Percentiles rank a stretch among this genome's conserved stretches.
Conservation (phyloP, 2,888 invertebrate species). For the Parnassius smintheus region DNA sequence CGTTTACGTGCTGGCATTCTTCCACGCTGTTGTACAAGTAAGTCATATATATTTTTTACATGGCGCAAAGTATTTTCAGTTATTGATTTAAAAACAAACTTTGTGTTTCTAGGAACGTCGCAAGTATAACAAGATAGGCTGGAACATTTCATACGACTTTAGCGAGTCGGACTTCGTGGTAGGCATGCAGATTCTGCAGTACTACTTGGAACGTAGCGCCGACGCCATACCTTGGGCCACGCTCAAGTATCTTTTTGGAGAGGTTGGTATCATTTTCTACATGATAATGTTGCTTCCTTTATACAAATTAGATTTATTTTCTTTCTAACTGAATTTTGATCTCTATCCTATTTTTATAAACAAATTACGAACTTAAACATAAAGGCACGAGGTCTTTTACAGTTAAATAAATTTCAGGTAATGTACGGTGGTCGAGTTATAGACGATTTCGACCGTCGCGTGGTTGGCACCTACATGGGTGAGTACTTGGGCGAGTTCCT, state of each 20-base stretch:
- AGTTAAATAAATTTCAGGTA: slow-evolving; percentile 75
- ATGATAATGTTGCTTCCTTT: no score
- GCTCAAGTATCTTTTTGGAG: slow-evolving; percentile 94
- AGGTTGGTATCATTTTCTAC: slow-evolving; percentile 74
- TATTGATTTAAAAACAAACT: slow-evolving; percentile 3
- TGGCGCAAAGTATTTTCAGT: not conserved
- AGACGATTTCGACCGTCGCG: slow-evolving; percentile 93
- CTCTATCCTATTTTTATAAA: no score
- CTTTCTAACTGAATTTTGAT: no score
- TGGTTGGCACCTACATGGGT: slow-evolving; percentile 93
- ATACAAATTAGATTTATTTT: no score
- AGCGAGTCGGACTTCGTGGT: slow-evolving; percentile 96
- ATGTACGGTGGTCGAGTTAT: slow-evolving; percentile 98
- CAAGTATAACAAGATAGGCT: slow-evolving; percentile 96
- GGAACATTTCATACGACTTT: slow-evolving; percentile 97
- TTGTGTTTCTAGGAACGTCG: slow-evolving; percentile 85
- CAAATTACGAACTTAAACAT: no score
- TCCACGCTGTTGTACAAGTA: slow-evolving; percentile 95
- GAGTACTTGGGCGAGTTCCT: slow-evolving; percentile 97
- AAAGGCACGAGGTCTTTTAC: no score
- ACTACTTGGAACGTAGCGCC: slow-evolving; percentile 88
- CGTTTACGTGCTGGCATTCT: slow-evolving; percentile 94
- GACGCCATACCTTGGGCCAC: slow-evolving; percentile 92
- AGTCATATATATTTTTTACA: not conserved
- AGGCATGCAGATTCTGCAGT: slow-evolving; percentile 91